These are phyloP conservation scores for Cyclargus thomasi DNA, from an alignment of 1,140 invertebrate species.

Conservation along the genomic window DNA sequence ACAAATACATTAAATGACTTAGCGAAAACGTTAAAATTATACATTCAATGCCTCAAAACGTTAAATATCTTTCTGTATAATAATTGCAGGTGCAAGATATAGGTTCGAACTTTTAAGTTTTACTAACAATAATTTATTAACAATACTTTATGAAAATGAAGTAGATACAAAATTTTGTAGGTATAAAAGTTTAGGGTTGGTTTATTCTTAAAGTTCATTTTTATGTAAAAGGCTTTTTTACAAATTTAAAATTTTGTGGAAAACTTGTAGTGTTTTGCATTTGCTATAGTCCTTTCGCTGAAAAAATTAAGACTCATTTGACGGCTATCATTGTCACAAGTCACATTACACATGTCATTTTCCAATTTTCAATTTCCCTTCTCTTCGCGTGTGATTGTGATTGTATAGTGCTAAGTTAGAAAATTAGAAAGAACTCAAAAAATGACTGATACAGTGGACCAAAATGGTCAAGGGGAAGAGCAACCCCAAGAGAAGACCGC, in stretches of 20 bases:
- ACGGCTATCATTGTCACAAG: neutral
- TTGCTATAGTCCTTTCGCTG: neutral
- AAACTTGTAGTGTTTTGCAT: neutral
- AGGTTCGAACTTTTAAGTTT: too few relatives aligned
- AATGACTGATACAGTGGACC: conserved; percentile 57
- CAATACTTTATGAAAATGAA: too few relatives aligned
- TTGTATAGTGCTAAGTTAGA: conserved; percentile 1
- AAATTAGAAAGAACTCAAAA: conserved; percentile 31
- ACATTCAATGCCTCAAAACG: too few relatives aligned
- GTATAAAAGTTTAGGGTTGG: too few relatives aligned
- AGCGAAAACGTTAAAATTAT: neutral
- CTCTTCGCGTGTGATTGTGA: conserved; percentile 14
- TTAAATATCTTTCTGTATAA: too few relatives aligned
- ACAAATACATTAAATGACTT: neutral
- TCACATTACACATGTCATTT: neutral
- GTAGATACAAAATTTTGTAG: too few relatives aligned
- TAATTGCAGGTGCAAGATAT: too few relatives aligned
- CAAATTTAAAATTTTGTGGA: too few relatives aligned
- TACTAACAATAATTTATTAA: too few relatives aligned
- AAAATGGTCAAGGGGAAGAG: conserved; percentile 48
- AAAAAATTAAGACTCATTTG: neutral
- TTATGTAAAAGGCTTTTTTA: too few relatives aligned
- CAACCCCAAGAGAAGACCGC: conserved; percentile 83
- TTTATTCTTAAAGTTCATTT: too few relatives aligned
- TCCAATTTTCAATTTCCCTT: neutral